Conservation (phyloP, 2,797 vertebrate species). For the Gymnopithys bicolor region DNA sequence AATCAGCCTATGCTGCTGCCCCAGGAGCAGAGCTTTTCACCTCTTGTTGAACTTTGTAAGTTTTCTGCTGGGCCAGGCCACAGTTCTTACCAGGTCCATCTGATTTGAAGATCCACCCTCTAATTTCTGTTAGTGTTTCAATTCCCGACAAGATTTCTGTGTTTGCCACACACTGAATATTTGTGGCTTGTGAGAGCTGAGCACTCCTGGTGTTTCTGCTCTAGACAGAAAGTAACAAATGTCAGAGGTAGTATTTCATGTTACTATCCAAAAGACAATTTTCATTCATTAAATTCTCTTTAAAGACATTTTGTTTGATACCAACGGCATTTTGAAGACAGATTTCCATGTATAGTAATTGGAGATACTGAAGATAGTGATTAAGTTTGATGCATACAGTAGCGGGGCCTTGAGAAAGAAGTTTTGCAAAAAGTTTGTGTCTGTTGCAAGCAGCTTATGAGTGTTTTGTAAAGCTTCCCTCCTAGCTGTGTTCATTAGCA, state of each 20-base stretch:
- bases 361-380: not conserved
- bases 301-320: not conserved
- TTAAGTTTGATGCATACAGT: not conserved
- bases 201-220: not conserved
- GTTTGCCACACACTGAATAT: not conserved
- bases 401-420: not conserved
- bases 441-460: not conserved
- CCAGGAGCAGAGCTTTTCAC: not conserved
- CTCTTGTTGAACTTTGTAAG: not conserved
- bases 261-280: not conserved
- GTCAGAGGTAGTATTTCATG: not conserved
- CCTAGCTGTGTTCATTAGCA: not conserved
- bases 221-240: not conserved
- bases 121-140: not conserved
- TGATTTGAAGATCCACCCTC: not conserved
- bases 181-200: not conserved
- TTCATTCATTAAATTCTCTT: not conserved
- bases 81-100: not conserved
- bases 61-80: not conserved
- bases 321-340: not conserved
- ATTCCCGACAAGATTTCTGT: not conserved
- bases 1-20: not conserved
- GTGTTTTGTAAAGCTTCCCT: not conserved
- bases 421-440: not conserved
- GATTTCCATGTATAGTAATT: not conserved